phyloP scores from a whole-genome alignment of 2,113 vertebrate genomes.

The Brachyhypopomus occidentalis region DNA sequence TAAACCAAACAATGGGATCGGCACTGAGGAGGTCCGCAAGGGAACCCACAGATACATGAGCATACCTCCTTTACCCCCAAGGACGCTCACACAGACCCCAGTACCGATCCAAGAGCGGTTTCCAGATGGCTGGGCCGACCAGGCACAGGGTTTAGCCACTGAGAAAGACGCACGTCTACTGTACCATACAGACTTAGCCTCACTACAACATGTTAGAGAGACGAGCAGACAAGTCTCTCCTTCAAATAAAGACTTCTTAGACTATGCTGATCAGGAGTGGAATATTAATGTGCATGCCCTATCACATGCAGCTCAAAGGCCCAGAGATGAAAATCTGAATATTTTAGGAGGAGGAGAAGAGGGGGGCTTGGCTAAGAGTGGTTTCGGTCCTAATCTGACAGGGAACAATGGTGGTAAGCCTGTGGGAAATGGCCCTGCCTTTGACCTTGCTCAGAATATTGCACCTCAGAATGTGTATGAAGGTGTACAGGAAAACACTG shows the following conservation, averaged over 20 bases:
- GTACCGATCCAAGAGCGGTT: conserved; percentile 62
- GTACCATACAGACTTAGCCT: conserved; percentile 73
- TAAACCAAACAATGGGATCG: conserved; percentile 44
- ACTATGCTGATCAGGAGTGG: conserved; percentile 34
- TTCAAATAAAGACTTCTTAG: conserved; percentile 47
- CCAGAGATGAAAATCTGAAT: conserved; percentile 65
- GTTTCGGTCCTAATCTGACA: conserved; percentile 60
- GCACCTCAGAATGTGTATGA: conserved; percentile 10
- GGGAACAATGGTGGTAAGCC: conserved; percentile 48
- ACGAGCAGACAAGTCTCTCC: conserved; percentile 50
- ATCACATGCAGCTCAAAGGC: conserved; percentile 50
- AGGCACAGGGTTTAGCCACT: conserved; percentile 75
- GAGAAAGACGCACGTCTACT: conserved; percentile 77
- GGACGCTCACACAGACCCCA: conserved; percentile 60
- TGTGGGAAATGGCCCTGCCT: conserved; percentile 39
- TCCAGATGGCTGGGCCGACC: conserved; percentile 73
- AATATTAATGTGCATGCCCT: conserved; percentile 31
- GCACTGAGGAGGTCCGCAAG: conserved; percentile 43
- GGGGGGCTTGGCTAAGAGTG: conserved; percentile 64
- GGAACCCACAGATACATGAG: conserved; percentile 37
- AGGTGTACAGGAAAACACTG: conserved; percentile 28
- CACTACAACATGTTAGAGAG: conserved; percentile 65
- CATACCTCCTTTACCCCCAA: conserved; percentile 70
- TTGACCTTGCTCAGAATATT: background rate
- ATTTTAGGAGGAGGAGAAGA: conserved; percentile 63